These are phyloP conservation scores for Ectropis crepuscularia DNA, from an alignment of 2,888 invertebrate genomes.

Conservation along the genomic window DNA sequence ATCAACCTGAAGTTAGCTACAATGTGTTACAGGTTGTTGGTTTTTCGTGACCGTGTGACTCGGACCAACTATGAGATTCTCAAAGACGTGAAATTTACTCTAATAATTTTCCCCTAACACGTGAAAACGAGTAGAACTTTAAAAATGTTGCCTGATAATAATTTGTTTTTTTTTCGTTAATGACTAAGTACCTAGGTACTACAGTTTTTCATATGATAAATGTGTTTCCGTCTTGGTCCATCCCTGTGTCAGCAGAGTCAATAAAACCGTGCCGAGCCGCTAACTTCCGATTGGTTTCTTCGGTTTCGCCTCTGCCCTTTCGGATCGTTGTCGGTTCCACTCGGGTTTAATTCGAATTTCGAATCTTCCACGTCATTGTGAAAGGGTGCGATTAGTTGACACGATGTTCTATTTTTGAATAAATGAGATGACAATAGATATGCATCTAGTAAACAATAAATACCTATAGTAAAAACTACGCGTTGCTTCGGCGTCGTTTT, in stretches of 20 bases:
- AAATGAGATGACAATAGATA: not conserved
- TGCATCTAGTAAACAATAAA: too few species aligned
- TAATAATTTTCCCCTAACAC: too few species aligned
- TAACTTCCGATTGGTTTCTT: constrained; percentile 41
- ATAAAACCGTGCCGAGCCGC: constrained; percentile 38
- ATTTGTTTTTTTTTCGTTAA: not conserved
- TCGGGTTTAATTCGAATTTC: constrained; percentile 27
- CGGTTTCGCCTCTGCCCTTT: constrained; percentile 33
- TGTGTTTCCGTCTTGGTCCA: constrained; percentile 8
- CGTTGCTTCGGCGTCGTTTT: too few species aligned
- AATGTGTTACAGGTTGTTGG: too few species aligned
- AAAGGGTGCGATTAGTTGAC: constrained; percentile 14
- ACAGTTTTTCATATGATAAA: not conserved
- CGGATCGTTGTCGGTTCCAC: constrained; percentile 21
- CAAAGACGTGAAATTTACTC: too few species aligned
- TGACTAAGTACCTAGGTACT: too few species aligned
- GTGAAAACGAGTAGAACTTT: too few species aligned
- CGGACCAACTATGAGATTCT: too few species aligned
- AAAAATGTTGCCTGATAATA: too few species aligned
- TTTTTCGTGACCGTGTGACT: too few species aligned
- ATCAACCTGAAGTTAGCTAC: too few species aligned
- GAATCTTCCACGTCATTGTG: constrained; percentile 19
- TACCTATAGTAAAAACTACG: too few species aligned
- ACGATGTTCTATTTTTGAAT: constrained; percentile 6
- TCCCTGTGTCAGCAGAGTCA: constrained; percentile 30